Conservation (phyloP, 2,888 invertebrate species). For the Apamea epomidion region DNA sequence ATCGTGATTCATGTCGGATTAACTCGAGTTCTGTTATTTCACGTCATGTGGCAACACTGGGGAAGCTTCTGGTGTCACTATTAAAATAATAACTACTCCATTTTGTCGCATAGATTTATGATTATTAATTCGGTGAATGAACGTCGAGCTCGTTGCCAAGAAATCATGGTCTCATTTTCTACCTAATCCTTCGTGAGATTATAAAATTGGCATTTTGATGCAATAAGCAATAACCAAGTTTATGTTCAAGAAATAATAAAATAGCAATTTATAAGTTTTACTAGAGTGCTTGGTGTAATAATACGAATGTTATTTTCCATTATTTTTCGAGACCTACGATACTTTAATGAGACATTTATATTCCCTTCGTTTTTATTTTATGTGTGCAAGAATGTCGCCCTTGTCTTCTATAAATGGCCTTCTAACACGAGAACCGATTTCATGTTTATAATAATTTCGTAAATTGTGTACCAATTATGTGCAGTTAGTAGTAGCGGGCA, state of each 20-base stretch:
- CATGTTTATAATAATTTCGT: slow-evolving; percentile 20
- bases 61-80: slow-evolving; percentile 39
- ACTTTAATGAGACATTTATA: slow-evolving; percentile 44
- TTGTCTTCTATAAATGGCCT: slow-evolving; percentile 39
- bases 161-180: slow-evolving; percentile 45
- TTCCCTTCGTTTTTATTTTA: slow-evolving; percentile 37
- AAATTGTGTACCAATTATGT: slow-evolving; percentile 33
- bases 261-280: slow-evolving; percentile 37
- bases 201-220: slow-evolving; percentile 34
- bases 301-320: slow-evolving; percentile 35
- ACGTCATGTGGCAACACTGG: slow-evolving; percentile 57
- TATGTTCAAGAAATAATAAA: slow-evolving; percentile 43
- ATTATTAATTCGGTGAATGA: slow-evolving; percentile 45
- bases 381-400: slow-evolving; percentile 35
- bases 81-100: slow-evolving; percentile 45
- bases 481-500: slow-evolving; percentile 40
- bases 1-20: slow-evolving; percentile 64
- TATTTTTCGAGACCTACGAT: slow-evolving; percentile 47
- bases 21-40: slow-evolving; percentile 61
- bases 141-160: slow-evolving; percentile 44
- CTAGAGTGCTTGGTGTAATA: slow-evolving; percentile 36
- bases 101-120: slow-evolving; percentile 56
- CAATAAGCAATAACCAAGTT: slow-evolving; percentile 31
- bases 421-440: slow-evolving; percentile 34
- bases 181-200: slow-evolving; percentile 28